Base-by-base conservation (phyloP, 1,140 invertebrate species). In the Anastrepha obliqua region DNA sequence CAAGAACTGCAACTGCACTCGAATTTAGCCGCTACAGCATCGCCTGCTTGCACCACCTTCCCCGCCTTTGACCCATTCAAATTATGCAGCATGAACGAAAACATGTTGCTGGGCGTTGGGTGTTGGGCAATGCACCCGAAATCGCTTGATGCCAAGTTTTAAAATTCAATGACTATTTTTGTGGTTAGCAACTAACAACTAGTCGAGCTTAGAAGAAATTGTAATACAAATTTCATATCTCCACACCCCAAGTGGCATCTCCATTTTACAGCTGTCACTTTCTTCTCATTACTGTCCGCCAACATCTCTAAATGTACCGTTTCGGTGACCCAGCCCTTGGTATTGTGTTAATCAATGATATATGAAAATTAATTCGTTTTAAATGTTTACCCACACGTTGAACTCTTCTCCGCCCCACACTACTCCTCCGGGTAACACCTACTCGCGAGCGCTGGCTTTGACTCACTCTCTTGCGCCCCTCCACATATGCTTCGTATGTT, bases 341-440 rank as follows among this genome's bases (percentile, higher is more conserved):
- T 13, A 81, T 55, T 11, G 74, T 81, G 74, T 81, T 81, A 81
- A 81, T 81, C 74, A 81, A 51, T 81, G 74, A 81, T 81, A 81
- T 81, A 81, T 81, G 74, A 81, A 81, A 81, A 81, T 81, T 81
- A 81, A 81, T 81, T 81, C 74, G 74, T 81, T 81, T 81, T 81
- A 81, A 81, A 81, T 81, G 74, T 81, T 81, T 81, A 55, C 74
- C 74, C 74, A 81, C 74, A 81, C 74, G 74, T 81, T 81, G 47
- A 81, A 81, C 74, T 81, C 47, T 81, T 81, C 20, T 81, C 44
- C 74, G 74, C 74, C 74, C 74, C n/a, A 81, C 47, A 81, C 74
- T 51, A 81, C 74, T 51, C 74, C 74, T 81, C 74, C 74, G 47
- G 74, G 74, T 20, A 81, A 81, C 74, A 81, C 74, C 74, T 81